Base-by-base conservation (phyloP, 2,113 vertebrate species). In the Brachionichthys hirsutus region DNA sequence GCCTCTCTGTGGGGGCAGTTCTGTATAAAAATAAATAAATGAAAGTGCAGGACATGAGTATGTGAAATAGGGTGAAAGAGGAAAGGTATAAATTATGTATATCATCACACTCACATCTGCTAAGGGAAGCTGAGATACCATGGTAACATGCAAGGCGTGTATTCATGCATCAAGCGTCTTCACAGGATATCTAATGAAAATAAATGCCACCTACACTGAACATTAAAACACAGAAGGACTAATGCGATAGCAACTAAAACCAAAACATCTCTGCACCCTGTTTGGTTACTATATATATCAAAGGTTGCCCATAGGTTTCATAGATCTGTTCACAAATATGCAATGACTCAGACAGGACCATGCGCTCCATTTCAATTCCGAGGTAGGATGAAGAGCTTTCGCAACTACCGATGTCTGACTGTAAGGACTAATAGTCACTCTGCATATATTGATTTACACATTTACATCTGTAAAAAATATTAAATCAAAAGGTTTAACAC, bases 1-100 rank as follows among this genome's bases (percentile, higher is more conserved):
- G 92, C 93, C 92, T 86, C 94, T 92, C 90, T 94, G 94, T 73
- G 63, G 82, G 66, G 88, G 85, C 83, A 89, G 92, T 90, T 95
- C 96, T 98, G 91, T 18, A 57, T 41, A 30, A 10, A 16, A 73
- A 16, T 2, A 59, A 52, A 70, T 0, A 64, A 47, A 1, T 45
- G 24, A 30, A 8, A 30, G 5, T 30, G 24, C 24, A 30, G 17
- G 16, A 35, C 30, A 67, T 53, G 15, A 67, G 48, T 2, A 58
- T 56, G 52, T 63, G 46, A n/a, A 67, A 59, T 4, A 72, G 9
- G 41, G 62, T 61, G 18, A 76, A 2, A 70, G 5, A 55, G 50
- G 2, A 65, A 44, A 59, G n/a, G 8, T 60, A 46, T 12, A 43
- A 63, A 22, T 48, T 36, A 44, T 45, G 44, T 19, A 62, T 30